Conservation (phyloP, 2,797 vertebrate species). For the Propithecus deckenii region DNA sequence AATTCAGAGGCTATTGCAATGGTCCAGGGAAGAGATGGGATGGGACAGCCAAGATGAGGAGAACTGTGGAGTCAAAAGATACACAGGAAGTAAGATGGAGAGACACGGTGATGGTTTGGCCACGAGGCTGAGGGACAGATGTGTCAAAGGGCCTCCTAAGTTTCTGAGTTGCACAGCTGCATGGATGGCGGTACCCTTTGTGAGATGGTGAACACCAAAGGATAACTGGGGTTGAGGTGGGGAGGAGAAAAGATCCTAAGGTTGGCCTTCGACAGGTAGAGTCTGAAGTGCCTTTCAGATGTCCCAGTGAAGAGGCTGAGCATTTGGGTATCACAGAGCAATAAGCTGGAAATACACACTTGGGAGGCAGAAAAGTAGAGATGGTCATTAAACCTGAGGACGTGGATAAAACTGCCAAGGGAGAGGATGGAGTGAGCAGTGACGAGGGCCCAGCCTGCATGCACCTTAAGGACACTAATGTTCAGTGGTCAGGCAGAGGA, state of each 20-base stretch:
- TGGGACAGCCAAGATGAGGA: background rate
- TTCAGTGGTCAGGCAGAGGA: background rate
- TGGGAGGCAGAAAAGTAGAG: background rate
- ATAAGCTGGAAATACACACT: background rate
- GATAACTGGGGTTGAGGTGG: background rate
- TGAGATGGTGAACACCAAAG: background rate
- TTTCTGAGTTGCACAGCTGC: background rate
- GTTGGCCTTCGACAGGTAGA: background rate
- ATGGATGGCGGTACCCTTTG: background rate
- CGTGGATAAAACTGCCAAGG: background rate
- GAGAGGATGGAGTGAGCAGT: too few relatives aligned
- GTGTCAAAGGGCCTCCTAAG: background rate
- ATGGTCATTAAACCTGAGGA: background rate
- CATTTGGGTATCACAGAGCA: background rate
- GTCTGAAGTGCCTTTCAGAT: background rate
- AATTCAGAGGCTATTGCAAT: background rate
- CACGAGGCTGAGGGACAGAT: background rate
- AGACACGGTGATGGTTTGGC: background rate
- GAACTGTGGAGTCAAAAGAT: background rate
- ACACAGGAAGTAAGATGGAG: background rate
- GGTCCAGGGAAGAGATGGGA: background rate
- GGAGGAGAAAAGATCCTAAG: background rate
- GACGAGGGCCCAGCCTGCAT: background rate
- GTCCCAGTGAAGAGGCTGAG: background rate
- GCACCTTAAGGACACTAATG: background rate